Evolutionary conservation across 2,113 vertebrate species (phyloP).

Genomic region (Oplegnathus fasciatus): DNA sequence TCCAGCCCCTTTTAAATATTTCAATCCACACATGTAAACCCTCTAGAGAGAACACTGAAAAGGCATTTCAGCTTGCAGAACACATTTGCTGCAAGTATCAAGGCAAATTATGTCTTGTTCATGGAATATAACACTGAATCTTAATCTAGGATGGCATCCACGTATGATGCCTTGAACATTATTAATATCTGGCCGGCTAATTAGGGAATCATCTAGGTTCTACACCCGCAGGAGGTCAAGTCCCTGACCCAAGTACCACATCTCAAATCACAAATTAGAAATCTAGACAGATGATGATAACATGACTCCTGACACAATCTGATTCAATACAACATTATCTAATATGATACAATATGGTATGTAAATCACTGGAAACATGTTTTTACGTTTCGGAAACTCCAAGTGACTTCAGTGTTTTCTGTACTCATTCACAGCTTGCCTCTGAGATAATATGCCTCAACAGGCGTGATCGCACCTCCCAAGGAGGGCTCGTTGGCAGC

Average conservation of each 20-base stretch:
- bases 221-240: not conserved
- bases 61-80: constrained; percentile 16
- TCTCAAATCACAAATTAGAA: constrained; percentile 1
- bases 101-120: not conserved
- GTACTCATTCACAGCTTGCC: constrained; percentile 79
- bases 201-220: not conserved
- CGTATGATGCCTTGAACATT: not conserved
- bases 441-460: constrained; percentile 81
- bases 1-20: constrained; percentile 37
- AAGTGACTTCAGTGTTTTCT: constrained; percentile 72
- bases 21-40: constrained; percentile 23
- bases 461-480: constrained; percentile 81
- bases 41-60: constrained; percentile 3
- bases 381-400: constrained; percentile 60
- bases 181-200: not conserved
- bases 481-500: constrained; percentile 79
- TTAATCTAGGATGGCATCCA: not conserved
- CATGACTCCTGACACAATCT: not conserved
- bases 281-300: not conserved
- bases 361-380: constrained; percentile 40
- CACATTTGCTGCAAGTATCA: constrained; percentile 3
- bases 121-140: not conserved
- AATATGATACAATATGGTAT: constrained; percentile 1
- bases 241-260: not conserved
- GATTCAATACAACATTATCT: not conserved